Base-by-base conservation (phyloP, 2,113 vertebrate genomes). In the Poicephalus meyeri region DNA sequence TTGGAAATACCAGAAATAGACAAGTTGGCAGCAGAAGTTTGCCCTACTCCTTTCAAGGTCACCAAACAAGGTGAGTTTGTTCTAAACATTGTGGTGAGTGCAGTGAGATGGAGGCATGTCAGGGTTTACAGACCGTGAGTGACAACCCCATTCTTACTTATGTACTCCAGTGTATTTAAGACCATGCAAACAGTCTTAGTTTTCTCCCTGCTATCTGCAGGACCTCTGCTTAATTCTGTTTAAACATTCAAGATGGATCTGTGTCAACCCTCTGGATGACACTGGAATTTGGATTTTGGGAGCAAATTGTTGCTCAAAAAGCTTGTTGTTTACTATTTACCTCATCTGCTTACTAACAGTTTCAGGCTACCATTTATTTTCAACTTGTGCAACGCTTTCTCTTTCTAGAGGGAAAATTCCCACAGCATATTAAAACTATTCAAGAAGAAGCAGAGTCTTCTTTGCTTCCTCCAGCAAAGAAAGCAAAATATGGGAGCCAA, bases 1-100 rank as follows among this genome's bases (percentile, higher is more conserved):
- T 79, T 94, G 80, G 98, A 98, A 87, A 97, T 98, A 91, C 95
- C 88, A 86, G 97, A 98, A 97, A 98, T 98, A 93, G 95, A 97
- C 80, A 98, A 97, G 35, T 33, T 97, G 66, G 96, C 97, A 92
- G 97, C 97, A 88, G 96, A 97, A 96, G 97, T 97, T 89, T 96
- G 97, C 72, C 96, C 95, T 80, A 97, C 95, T 41, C 98, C 97
- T 6, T 91, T 98, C 61, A 98, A 97, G 82, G 41, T 94, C 20
- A 5, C 93, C 60, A 97, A 35, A 47, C 96, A 93, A 97, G 96
- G 98, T 98, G 61, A 96, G 98, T 97, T 72, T 93, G 76, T 78
- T 41, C 49, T 61, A 82, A 85, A 60, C 3, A 1, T 11, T 76
- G 11, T n/a, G 33, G 23, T 42, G 33, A 16, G 13, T n/a, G 25